Conservation (phyloP, 2,113 vertebrate genomes). For the Cnemophilus loriae region DNA sequence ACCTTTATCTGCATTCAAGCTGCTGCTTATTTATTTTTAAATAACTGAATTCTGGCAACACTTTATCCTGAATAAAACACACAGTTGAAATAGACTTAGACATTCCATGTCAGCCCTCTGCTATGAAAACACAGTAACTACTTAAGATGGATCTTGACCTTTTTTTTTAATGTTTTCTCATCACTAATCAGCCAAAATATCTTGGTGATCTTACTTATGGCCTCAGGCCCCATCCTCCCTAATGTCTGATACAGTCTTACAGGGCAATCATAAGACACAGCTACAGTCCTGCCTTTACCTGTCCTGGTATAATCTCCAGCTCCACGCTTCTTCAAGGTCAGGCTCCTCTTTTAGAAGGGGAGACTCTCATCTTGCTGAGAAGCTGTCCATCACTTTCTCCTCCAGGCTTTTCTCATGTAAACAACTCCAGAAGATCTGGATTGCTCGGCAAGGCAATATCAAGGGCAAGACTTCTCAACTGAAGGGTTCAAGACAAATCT, state of each 20-base stretch:
- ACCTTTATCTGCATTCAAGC: constrained; percentile 50
- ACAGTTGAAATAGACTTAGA: neutral
- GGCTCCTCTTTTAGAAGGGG: neutral
- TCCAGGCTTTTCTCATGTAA: neutral
- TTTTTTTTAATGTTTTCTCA: neutral
- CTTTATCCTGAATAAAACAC: constrained; percentile 9
- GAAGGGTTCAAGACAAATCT: neutral
- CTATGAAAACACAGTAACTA: neutral
- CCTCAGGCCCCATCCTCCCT: neutral
- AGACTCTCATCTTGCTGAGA: neutral
- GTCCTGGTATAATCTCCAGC: neutral
- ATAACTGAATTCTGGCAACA: neutral
- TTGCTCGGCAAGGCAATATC: neutral
- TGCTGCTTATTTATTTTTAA: constrained; percentile 40
- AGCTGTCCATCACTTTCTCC: neutral
- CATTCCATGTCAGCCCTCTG: neutral
- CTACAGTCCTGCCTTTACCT: neutral
- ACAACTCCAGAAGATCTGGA: neutral
- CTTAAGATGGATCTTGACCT: neutral
- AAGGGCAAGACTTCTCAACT: neutral
- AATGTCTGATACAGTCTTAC: neutral
- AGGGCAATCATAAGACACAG: neutral
- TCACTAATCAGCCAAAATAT: neutral
- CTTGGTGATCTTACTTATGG: neutral
- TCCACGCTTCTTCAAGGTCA: neutral